Conservation (phyloP, 2,888 invertebrate genomes). For the Troides aeacus region DNA sequence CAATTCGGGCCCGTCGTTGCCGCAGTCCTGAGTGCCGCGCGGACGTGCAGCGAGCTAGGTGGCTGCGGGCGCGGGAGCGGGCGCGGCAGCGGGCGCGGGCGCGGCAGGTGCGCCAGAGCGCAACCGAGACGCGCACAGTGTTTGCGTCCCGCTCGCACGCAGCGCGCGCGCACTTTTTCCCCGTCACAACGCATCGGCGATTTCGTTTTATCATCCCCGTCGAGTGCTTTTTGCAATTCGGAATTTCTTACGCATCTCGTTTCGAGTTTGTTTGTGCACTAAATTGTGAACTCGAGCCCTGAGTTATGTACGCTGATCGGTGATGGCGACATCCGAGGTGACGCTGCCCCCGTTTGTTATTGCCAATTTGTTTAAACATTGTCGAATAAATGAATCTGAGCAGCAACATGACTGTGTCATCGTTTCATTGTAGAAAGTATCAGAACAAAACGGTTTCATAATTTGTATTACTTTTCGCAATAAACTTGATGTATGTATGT, state of each 20-base stretch:
- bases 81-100: conserved; percentile 62
- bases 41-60: conserved; percentile 28
- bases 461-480: no score
- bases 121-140: conserved; percentile 76
- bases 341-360: background rate
- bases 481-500: no score
- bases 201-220: conserved; percentile 77
- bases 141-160: conserved; percentile 76
- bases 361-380: no score
- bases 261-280: conserved; percentile 58
- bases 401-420: no score
- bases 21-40: conserved; percentile 68
- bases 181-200: conserved; percentile 71
- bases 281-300: conserved; percentile 32
- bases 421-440: no score
- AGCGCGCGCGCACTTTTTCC: conserved; percentile 73
- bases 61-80: conserved; percentile 58
- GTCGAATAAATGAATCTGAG: no score
- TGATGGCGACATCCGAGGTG: background rate
- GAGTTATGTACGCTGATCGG: conserved; percentile 1
- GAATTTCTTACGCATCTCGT: conserved; percentile 72
- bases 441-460: no score
- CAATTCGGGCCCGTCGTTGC: conserved; percentile 78
- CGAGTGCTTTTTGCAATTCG: conserved; percentile 74
- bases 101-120: conserved; percentile 73